Conservation (phyloP, 2,888 invertebrate species). For the Pinctada fucata region DNA sequence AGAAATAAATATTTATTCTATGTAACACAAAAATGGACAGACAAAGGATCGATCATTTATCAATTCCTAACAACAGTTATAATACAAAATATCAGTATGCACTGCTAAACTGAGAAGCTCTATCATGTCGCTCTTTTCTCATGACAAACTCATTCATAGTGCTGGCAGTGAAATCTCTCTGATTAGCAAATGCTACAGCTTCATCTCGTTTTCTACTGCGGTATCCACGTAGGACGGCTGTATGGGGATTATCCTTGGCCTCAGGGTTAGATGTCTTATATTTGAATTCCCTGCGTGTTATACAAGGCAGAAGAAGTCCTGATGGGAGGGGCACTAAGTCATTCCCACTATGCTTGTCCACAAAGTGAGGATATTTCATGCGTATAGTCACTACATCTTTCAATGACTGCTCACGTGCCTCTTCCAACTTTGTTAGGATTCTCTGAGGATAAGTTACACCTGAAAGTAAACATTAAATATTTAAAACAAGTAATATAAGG, state of each 20-base stretch:
- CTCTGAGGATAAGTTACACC: constrained; percentile 55
- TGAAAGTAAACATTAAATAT: constrained; percentile 26
- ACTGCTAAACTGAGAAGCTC: constrained; percentile 14
- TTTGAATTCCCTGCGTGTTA: constrained; percentile 57
- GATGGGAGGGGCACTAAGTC: constrained; percentile 54
- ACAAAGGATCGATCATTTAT: no score
- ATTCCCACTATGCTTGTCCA: constrained; percentile 51
- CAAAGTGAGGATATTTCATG: constrained; percentile 45
- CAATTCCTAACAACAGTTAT: no score
- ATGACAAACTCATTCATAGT: constrained; percentile 59
- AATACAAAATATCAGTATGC: background rate
- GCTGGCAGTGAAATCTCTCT: constrained; percentile 58
- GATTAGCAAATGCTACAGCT: constrained; percentile 54
- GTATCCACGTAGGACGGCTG: constrained; percentile 56
- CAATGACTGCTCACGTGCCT: constrained; percentile 57
- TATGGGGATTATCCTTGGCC: constrained; percentile 56
- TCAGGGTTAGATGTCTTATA: constrained; percentile 57
- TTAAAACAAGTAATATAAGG: no score
- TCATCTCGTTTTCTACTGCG: constrained; percentile 57
- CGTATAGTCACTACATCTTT: constrained; percentile 53
- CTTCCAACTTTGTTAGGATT: constrained; percentile 56
- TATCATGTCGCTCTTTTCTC: constrained; percentile 47
- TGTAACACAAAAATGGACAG: no score
- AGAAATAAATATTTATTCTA: no score
- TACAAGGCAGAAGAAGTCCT: constrained; percentile 52